Conservation (phyloP, 2,113 vertebrate genomes). For the Platysteira castanea region DNA sequence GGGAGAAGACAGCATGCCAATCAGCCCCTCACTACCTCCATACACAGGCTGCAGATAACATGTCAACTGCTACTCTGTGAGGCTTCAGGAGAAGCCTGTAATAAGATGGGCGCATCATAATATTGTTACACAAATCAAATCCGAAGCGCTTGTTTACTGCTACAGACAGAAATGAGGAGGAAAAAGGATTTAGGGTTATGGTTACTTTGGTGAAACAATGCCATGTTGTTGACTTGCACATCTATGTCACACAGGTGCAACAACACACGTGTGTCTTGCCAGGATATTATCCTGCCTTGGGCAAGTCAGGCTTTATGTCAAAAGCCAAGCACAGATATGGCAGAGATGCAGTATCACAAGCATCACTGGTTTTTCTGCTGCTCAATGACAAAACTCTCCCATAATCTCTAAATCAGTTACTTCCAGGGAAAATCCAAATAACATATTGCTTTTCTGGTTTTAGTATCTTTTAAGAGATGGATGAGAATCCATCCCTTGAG, state of each 20-base stretch:
- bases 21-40: background rate
- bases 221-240: background rate
- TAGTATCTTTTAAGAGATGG: background rate
- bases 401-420: background rate
- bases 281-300: background rate
- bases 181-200: background rate
- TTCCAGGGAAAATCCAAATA: background rate
- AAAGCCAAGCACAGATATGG: background rate
- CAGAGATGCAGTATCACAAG: background rate
- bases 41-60: background rate
- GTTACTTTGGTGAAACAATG: background rate
- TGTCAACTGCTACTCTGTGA: rapidly evolving
- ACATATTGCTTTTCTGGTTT: background rate
- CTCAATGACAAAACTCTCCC: background rate
- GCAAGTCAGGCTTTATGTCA: background rate
- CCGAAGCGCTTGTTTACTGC: background rate
- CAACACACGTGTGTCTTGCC: rapidly evolving
- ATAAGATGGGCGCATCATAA: background rate
- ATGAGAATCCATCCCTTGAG: background rate
- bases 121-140: background rate
- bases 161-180: background rate
- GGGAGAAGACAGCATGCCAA: background rate
- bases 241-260: rapidly evolving
- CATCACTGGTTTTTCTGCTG: background rate
- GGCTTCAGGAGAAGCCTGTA: background rate